Evolutionary conservation across 2,797 vertebrate genomes (phyloP).

Genomic region (Phyllotis vaccarum): DNA sequence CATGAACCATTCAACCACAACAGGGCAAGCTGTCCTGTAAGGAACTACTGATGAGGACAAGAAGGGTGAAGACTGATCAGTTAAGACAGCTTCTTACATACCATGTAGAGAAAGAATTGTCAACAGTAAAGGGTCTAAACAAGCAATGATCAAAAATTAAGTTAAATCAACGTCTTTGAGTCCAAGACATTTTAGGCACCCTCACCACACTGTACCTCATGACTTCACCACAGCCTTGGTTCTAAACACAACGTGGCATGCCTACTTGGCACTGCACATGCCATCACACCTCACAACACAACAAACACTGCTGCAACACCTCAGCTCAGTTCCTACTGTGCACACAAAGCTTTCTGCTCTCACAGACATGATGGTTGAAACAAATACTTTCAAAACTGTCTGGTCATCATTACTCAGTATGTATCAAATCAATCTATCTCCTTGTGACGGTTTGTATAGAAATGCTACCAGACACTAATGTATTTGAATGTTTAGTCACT

Average conservation of each 20-base stretch:
- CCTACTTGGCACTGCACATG: neutral
- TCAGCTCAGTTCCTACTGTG: neutral
- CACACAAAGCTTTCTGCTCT: neutral
- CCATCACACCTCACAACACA: neutral
- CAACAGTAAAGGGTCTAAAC: neutral
- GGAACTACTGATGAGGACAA: neutral
- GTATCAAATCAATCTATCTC: neutral
- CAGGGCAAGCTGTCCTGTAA: too few species aligned
- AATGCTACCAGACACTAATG: neutral
- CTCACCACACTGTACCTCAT: neutral
- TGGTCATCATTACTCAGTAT: neutral
- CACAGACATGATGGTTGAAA: neutral
- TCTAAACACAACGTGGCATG: neutral
- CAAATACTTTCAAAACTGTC: neutral
- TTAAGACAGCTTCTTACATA: neutral
- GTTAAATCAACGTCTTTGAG: neutral
- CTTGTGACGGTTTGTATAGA: neutral
- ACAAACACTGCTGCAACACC: neutral
- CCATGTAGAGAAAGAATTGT: neutral
- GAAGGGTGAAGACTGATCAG: neutral
- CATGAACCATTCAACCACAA: neutral
- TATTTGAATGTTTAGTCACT: neutral
- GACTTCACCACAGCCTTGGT: neutral
- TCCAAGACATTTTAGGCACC: neutral
- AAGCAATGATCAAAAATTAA: neutral